A percentile compares a stretch with the other conserved stretches of the same genome.
phyloP scores from a whole-genome alignment of 2,888 invertebrate genomes.

The Apamea epomidion region DNA sequence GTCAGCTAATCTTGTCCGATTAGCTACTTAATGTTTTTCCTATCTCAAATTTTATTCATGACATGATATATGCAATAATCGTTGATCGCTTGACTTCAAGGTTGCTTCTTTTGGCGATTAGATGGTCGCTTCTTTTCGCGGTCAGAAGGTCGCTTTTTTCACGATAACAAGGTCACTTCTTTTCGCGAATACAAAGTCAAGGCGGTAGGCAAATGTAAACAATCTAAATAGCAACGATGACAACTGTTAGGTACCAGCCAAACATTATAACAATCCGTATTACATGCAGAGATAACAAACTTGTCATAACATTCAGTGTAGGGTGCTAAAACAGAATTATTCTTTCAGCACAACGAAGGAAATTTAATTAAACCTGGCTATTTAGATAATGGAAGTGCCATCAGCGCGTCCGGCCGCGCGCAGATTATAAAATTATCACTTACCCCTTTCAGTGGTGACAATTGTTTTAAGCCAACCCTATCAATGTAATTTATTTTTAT shows the following conservation, averaged over 20 bases:
- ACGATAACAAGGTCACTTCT: too few relatives aligned
- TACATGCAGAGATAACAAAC: conserved; percentile 18
- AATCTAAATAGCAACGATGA: neutral
- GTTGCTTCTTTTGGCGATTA: too few relatives aligned
- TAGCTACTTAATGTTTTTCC: neutral
- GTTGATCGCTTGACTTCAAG: too few relatives aligned
- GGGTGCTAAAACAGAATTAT: conserved; percentile 56
- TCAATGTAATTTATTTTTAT: conserved; percentile 69
- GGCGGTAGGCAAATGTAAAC: neutral
- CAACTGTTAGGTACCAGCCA: neutral
- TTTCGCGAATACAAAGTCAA: too few relatives aligned
- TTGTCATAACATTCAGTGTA: conserved; percentile 23
- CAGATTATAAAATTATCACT: conserved; percentile 77
- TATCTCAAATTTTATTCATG: too few relatives aligned
- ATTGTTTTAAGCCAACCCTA: conserved; percentile 67
- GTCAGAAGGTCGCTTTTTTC: too few relatives aligned
- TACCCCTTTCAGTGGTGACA: conserved; percentile 73
- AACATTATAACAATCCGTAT: neutral
- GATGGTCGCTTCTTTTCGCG: too few relatives aligned
- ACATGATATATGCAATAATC: too few relatives aligned
- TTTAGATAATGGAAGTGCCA: conserved; percentile 81
- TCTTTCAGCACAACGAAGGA: conserved; percentile 65
- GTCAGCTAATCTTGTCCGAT: neutral
- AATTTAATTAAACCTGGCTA: conserved; percentile 75
- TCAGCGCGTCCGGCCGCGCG: conserved; percentile 70